A percentile compares a stretch with the other conserved stretches of the same genome.
These are phyloP conservation scores for Papilio aristodemus DNA, from an alignment of 1,140 invertebrate species.

Conservation along the genomic window DNA sequence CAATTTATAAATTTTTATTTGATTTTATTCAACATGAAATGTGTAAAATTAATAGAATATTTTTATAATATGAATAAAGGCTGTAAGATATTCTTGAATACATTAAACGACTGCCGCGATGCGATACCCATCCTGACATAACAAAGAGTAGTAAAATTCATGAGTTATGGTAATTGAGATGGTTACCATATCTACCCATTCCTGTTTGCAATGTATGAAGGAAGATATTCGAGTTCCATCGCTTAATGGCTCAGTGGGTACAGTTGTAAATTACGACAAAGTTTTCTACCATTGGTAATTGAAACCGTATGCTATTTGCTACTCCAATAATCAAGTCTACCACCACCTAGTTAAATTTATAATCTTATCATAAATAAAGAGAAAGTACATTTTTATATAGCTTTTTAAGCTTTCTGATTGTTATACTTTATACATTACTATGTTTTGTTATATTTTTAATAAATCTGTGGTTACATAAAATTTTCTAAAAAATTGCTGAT, in stretches of 20 bases:
- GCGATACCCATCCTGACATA: conserved; percentile 17
- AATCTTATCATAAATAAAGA: background rate
- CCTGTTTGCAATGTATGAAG: conserved; percentile 15
- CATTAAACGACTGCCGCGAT: background rate
- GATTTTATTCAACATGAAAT: background rate
- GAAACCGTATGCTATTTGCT: conserved; percentile 15
- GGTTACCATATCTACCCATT: conserved; percentile 20
- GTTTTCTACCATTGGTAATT: background rate
- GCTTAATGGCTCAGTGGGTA: conserved; percentile 20
- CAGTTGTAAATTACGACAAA: conserved; percentile 34
- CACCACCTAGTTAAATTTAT: background rate
- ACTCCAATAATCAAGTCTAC: background rate
- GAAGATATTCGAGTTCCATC: conserved; percentile 32
- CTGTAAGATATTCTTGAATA: background rate
- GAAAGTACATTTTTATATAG: background rate
- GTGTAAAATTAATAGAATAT: background rate
- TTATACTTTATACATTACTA: too few relatives aligned
- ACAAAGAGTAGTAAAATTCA: conserved; percentile 35
- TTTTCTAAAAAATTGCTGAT: background rate
- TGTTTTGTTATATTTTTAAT: too few relatives aligned
- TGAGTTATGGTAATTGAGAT: conserved; percentile 28
- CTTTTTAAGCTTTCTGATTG: too few relatives aligned
- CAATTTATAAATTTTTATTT: background rate
- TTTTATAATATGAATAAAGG: background rate
- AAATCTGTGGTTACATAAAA: too few relatives aligned